Evolutionary conservation across 2,888 invertebrate species (phyloP).

Genomic region (Ennomos fuscantarius): DNA sequence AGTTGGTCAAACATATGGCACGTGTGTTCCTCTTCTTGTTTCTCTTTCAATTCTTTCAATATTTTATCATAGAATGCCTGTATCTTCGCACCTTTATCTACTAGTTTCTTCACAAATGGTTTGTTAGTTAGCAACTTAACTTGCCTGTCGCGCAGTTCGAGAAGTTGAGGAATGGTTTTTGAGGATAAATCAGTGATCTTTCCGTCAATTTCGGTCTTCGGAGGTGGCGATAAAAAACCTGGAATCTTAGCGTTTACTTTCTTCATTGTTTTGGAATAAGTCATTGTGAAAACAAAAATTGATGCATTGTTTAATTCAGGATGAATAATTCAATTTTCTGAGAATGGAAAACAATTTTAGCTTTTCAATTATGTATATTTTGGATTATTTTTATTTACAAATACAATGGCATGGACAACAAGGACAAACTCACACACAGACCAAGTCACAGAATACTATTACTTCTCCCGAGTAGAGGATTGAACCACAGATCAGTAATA

Average conservation of each 20-base stretch:
- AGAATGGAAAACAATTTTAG: too few relatives aligned
- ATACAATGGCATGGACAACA: too few relatives aligned
- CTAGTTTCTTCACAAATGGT: conserved; percentile 79
- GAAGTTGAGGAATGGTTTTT: conserved; percentile 76
- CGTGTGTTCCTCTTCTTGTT: conserved; percentile 79
- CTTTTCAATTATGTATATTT: too few relatives aligned
- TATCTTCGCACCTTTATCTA: conserved; percentile 86
- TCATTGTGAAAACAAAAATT: conserved; percentile 14
- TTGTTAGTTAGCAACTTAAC: conserved; percentile 82
- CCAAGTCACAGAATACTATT: too few relatives aligned
- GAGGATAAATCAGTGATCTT: conserved; percentile 78
- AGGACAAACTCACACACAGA: too few relatives aligned
- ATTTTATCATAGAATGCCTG: conserved; percentile 76
- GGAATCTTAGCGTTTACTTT: conserved; percentile 75
- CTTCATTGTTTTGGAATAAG: conserved; percentile 53
- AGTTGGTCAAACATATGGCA: conserved; percentile 79
- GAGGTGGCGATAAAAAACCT: conserved; percentile 70
- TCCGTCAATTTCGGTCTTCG: conserved; percentile 81
- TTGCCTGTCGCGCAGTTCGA: conserved; percentile 84
- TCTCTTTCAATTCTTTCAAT: conserved; percentile 71
- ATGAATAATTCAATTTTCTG: too few relatives aligned
- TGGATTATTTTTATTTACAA: too few relatives aligned
- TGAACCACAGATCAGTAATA: too few relatives aligned
- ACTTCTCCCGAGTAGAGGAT: too few relatives aligned
- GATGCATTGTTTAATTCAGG: too few relatives aligned